A percentile compares a stretch with the other conserved stretches of the same genome.
Evolutionary conservation across 2,888 invertebrate genomes (phyloP).

Genomic region (Cataglyphis altisquamis): DNA sequence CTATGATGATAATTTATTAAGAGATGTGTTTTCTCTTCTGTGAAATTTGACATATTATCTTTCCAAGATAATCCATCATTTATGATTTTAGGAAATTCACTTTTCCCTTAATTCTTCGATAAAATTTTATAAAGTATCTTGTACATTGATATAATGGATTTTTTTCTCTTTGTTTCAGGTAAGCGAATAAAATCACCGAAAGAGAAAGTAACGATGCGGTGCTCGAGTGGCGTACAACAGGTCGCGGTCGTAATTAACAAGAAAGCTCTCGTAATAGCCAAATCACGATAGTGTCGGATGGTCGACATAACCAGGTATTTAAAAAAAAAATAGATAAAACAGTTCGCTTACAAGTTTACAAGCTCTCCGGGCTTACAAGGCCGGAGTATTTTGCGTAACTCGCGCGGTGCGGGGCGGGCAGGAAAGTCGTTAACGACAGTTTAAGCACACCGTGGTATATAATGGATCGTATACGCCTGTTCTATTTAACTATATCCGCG

Average conservation of each 20-base stretch:
- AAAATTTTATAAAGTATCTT: slow-evolving; percentile 10
- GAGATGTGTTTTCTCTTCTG: not conserved
- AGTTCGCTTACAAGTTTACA: slow-evolving; percentile 46
- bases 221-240: slow-evolving; percentile 50
- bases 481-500: slow-evolving; percentile 72
- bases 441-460: slow-evolving; percentile 63
- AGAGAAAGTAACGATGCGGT: slow-evolving; percentile 30
- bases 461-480: slow-evolving; percentile 67
- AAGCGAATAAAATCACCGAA: slow-evolving; percentile 60
- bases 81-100: not conserved
- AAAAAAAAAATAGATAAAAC: slow-evolving; percentile 36
- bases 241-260: slow-evolving; percentile 68
- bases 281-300: slow-evolving; percentile 56
- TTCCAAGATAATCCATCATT: not conserved
- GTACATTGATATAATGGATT: slow-evolving; percentile 14
- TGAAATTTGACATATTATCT: not conserved
- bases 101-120: not conserved
- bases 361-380: slow-evolving; percentile 55
- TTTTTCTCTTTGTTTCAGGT: slow-evolving; percentile 77
- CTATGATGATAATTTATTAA: not conserved
- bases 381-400: slow-evolving; percentile 54
- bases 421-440: slow-evolving; percentile 73
- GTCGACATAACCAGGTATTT: slow-evolving; percentile 54
- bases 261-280: slow-evolving; percentile 44
- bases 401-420: slow-evolving; percentile 53